A percentile compares a stretch with the other conserved stretches of the same genome.
These are phyloP conservation scores for Lasioglossum malachurum DNA, from an alignment of 2,888 invertebrate genomes.

Conservation along the genomic window DNA sequence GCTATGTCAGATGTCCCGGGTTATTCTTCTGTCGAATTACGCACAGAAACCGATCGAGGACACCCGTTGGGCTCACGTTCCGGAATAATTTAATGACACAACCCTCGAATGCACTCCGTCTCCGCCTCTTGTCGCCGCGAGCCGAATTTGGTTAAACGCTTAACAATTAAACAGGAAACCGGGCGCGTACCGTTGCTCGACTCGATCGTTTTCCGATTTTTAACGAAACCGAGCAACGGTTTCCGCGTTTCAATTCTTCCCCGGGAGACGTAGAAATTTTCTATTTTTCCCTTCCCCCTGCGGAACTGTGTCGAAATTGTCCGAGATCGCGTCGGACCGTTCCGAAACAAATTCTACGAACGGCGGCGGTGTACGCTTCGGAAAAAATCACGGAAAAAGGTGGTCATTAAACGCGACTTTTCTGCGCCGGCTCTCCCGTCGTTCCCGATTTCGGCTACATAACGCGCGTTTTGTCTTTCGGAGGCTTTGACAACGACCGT, in stretches of 20 bases:
- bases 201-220: slow-evolving; percentile 14
- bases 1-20: slow-evolving; percentile 57
- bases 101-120: slow-evolving; percentile 64
- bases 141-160: slow-evolving; percentile 70
- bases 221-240: not conserved
- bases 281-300: not conserved
- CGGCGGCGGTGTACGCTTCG: not conserved
- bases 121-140: slow-evolving; percentile 57
- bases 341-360: not conserved
- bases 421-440: slow-evolving; percentile 33
- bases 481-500: slow-evolving; percentile 64
- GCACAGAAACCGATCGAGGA: slow-evolving; percentile 71
- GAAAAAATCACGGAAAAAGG: slow-evolving; percentile 2
- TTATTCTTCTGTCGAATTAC: slow-evolving; percentile 58
- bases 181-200: slow-evolving; percentile 35
- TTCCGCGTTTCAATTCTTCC: not conserved
- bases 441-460: slow-evolving; percentile 26
- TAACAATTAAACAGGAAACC: slow-evolving; percentile 77
- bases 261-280: not conserved
- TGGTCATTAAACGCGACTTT: slow-evolving; percentile 18
- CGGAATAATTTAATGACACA: slow-evolving; percentile 84
- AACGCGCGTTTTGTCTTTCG: slow-evolving; percentile 49
- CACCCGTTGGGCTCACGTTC: slow-evolving; percentile 77
- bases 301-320: not conserved
- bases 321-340: not conserved